Conservation (phyloP, 2,113 vertebrate genomes). For the human region GRCh38 chr9:91106501-91107000, state of each 20-base stretch:
- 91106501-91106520: not conserved
- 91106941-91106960: not conserved
- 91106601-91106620: not conserved
- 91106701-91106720: slow-evolving; percentile 19
- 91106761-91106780: not conserved
- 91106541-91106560: not conserved
- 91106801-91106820: not conserved
- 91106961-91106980: not conserved
- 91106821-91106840: not conserved
- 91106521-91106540: too few species aligned
- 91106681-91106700: not conserved
- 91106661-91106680: not conserved
- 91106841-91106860: not conserved
- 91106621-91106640: not conserved
- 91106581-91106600: too few species aligned
- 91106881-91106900: not conserved
- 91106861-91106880: fast-evolving
- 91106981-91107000: not conserved
- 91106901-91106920: not conserved
- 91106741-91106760: not conserved
- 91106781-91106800: not conserved
- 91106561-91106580: not conserved
- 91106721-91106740: not conserved
- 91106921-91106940: not conserved
- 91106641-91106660: not conserved